Evolutionary conservation across 2,888 invertebrate genomes (phyloP).

Genomic region (Bombyx huttoni): DNA sequence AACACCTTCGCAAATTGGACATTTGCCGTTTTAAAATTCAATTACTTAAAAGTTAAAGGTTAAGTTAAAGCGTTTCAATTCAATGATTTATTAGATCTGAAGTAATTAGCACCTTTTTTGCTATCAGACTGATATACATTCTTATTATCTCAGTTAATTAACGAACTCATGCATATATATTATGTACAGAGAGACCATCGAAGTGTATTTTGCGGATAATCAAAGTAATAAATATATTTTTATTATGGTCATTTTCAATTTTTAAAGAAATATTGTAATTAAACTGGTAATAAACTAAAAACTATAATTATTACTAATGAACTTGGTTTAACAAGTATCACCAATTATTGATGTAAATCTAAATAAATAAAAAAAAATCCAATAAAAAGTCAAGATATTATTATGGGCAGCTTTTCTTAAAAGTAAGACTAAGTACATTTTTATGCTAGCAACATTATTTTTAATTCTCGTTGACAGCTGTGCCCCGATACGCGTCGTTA

Average conservation of each 20-base stretch:
- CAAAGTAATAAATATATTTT: no score
- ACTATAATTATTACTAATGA: no score
- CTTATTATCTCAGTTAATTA: background rate
- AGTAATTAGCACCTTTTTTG: background rate
- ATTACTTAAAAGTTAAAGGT: no score
- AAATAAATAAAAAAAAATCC: background rate
- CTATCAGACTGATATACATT: background rate
- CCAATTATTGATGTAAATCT: background rate
- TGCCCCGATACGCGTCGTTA: constrained; percentile 36
- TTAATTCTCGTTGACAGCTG: constrained; percentile 61
- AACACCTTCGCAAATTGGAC: no score
- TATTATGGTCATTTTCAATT: no score
- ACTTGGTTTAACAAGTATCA: no score
- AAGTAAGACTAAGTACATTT: constrained; percentile 16
- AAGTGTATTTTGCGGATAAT: no score
- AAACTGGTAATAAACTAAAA: no score
- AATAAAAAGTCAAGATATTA: background rate
- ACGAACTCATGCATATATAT: background rate
- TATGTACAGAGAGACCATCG: no score
- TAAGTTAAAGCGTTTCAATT: background rate
- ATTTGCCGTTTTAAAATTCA: no score
- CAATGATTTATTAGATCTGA: background rate
- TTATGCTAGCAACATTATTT: constrained; percentile 49
- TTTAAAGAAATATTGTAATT: no score
- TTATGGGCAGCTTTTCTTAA: background rate